phyloP scores from a whole-genome alignment of 1,140 invertebrate genomes.

The Euura lappo region DNA sequence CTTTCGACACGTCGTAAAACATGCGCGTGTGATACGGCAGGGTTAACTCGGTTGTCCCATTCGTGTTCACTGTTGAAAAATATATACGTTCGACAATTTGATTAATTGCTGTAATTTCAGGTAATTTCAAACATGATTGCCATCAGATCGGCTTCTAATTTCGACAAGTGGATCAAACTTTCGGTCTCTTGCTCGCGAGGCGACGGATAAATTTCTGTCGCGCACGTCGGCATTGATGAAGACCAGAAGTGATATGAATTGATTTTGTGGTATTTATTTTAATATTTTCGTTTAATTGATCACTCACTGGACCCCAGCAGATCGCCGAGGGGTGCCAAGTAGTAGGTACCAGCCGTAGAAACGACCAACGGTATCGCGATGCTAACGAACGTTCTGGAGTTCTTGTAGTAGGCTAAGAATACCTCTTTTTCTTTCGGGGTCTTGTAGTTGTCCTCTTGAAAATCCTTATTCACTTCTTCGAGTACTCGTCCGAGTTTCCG shows the following conservation, averaged over 20 bases:
- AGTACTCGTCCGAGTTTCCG: conserved; percentile 9
- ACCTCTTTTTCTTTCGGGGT: conserved; percentile 14
- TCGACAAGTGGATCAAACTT: no score
- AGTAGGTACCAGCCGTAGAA: conserved; percentile 11
- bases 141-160: no score
- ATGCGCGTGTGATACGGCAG: conserved; percentile 26
- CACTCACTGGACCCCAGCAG: conserved; percentile 17
- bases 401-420: conserved; percentile 26
- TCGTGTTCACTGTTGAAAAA: conserved; percentile 8
- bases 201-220: no score
- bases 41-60: conserved; percentile 23
- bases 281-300: background rate
- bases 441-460: conserved; percentile 1
- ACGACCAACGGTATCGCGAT: conserved; percentile 10
- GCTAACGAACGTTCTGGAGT: conserved; percentile 12
- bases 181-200: no score
- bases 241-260: background rate
- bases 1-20: conserved; percentile 23
- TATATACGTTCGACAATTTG: background rate
- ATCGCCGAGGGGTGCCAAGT: conserved; percentile 15
- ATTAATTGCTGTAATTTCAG: no score
- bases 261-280: background rate
- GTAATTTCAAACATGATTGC: no score
- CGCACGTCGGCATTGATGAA: background rate
- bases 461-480: conserved; percentile 1